Evolutionary conservation across 2,888 invertebrate species (phyloP), one percentile per base, ranked within the genome.

Genomic region (Acanthosepion pharaonis): DNA sequence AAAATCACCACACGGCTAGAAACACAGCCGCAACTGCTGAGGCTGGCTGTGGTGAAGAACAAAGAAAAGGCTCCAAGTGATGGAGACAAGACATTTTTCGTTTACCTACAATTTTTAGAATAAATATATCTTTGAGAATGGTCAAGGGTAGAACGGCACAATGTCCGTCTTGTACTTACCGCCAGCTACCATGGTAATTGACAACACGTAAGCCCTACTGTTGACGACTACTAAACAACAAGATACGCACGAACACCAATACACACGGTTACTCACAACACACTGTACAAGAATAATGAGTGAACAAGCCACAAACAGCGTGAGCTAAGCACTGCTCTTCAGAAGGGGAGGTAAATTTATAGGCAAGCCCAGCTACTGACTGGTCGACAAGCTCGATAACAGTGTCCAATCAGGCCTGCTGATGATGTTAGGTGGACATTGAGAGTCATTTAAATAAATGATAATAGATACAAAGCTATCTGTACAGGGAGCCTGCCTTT

Each of bases 81-180:
- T 78, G 78, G 78, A 78, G 78, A 78, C 78, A 78, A 78, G 78
- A 78, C 15, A 78, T 78, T n/a, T 78, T 11, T 78, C 78, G 11
- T 78, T 78, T 78, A 78, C 18, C 78, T 78, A 78, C n/a, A 78
- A 78, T 78, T 11, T 78, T 78, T 15, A 78, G 78, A 78, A 78
- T 78, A 78, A 78, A 78, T 78, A 78, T 78, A 78, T 78, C 78
- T 78, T 78, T 78, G 78, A 78, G 78, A 78, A 78, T 78, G 78
- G 78, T 78, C 78, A 78, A 78, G 78, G 78, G 78, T 78, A 78
- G 9, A 78, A 78, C 78, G 78, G 78, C 78, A 78, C 78, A 78
- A n/a, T 33, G n/a, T 78, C 78, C 78, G 78, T 78, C 78, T 78
- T 78, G 78, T 78, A 78, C 78, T 78, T 78, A 78, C 78, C 78